phyloP scores from a whole-genome alignment of 2,888 invertebrate genomes.

The Cyclophora punctaria region DNA sequence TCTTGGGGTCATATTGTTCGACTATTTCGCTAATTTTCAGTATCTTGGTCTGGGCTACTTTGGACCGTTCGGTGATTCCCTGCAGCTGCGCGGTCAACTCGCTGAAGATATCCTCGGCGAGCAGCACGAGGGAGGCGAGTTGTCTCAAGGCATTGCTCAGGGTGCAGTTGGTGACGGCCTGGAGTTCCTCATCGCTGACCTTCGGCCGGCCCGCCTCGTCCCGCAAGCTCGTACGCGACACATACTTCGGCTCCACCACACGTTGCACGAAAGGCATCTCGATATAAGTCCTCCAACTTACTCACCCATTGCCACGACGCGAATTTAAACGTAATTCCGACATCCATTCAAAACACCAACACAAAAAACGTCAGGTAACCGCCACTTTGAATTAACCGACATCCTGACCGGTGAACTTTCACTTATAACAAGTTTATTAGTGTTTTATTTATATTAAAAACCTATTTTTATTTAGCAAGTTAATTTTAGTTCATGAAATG shows the following conservation, averaged over 20 bases:
- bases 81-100: slow-evolving; percentile 85
- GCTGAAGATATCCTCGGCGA: slow-evolving; percentile 90
- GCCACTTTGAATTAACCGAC: slow-evolving; percentile 75
- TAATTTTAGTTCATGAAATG: slow-evolving; percentile 38
- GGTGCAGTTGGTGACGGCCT: slow-evolving; percentile 90
- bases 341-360: slow-evolving; percentile 69
- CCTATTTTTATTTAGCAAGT: slow-evolving; percentile 21
- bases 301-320: slow-evolving; percentile 59
- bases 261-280: slow-evolving; percentile 92
- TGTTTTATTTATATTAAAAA: slow-evolving; percentile 22
- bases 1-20: slow-evolving; percentile 87
- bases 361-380: slow-evolving; percentile 76
- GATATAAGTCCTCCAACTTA: slow-evolving; percentile 55
- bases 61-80: slow-evolving; percentile 82
- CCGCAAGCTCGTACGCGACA: slow-evolving; percentile 80
- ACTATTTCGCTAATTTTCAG: slow-evolving; percentile 82
- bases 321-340: slow-evolving; percentile 66
- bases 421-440: slow-evolving; percentile 36
- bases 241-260: slow-evolving; percentile 85
- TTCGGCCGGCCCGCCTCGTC: slow-evolving; percentile 75
- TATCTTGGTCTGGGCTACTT: slow-evolving; percentile 80
- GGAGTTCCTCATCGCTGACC: slow-evolving; percentile 84
- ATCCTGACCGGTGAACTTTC: slow-evolving; percentile 67
- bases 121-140: slow-evolving; percentile 86
- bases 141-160: slow-evolving; percentile 89